Base-by-base conservation (phyloP, 2,797 vertebrate genomes). In the Aphelocoma californica region DNA sequence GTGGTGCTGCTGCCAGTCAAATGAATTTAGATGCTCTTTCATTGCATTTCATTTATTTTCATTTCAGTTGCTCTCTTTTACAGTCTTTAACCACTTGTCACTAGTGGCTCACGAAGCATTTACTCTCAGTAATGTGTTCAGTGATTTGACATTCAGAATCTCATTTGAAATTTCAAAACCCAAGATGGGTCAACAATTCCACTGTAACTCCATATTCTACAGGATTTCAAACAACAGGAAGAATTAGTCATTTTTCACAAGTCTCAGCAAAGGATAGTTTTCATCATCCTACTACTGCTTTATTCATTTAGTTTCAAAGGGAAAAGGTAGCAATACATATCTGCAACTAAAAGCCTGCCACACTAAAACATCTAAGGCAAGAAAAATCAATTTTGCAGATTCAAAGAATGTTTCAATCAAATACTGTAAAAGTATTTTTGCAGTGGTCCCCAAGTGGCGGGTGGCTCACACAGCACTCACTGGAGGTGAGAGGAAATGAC, bases 21-120 rank as follows among this genome's bases (percentile, higher is more conserved):
- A 84, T 78, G 6, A 89, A 50, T 77, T 71, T 32, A 47, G 56
- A 74, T 81, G 58, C 32, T 93, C 44, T 87, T 90, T 62, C 54
- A 82, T 45, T 95, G 67, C 38, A 56, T 79, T 93, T 83, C 5
- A 90, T 92, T 92, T 88, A 14, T 83, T 86, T 93, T 93, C 24
- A 80, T 84, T 78, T 90, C 78, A 64, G 50, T 61, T 90, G 78
- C 19, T 97, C 67, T 64, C 61, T 96, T 96, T 92, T 67, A 72
- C 34, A 81, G 53, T 88, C 51, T 91, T 45, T 77, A 91, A 92
- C 65, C 73, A 78, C 65, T 58, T 64, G 81, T 73, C 93, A 95
- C 74, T 36, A 32, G 36, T 69, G 65, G 70, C 60, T 81, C 44
- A 83, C 29, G 4, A 57, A 58, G 57, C 70, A 42, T 78, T 85